Base-by-base conservation (phyloP, 2,113 vertebrate genomes). In the Riparia riparia region DNA sequence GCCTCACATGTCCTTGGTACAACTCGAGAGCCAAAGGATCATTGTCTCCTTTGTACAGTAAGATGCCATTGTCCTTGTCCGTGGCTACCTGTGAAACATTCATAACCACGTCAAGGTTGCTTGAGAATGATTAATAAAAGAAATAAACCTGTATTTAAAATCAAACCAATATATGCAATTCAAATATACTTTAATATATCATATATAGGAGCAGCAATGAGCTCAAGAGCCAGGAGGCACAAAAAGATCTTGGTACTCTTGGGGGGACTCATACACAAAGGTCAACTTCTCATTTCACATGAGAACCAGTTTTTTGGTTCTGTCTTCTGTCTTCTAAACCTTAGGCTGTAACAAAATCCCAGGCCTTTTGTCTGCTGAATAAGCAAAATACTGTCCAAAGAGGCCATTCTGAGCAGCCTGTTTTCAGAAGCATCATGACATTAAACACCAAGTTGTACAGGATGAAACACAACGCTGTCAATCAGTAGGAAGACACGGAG, bases 11-110 rank as follows among this genome's bases (percentile, higher is more conserved):
- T 49, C 99, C 99, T 96, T 99, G 99, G 97, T 99, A 99, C 74
- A 99, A 95, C 96, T 99, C 99, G 97, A 99, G 98, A 10, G 99
- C 99, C 97, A 99, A 95, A 4, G 99, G 99, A 95, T 99, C 99
- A 0, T 99, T 99, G 97, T 99, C 99, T 11, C 99, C 99, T 93
- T 99, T 99, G 94, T 99, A 99, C 45, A 99, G 91, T 44, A 99
- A 96, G 92, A 99, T 98, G 39, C 99, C 99, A 0, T 99, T 99
- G 98, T 99, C 99, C 97, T 99, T 99, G 96, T 99, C 99, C 0
- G 99, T 99, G 77, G 99, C 99, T 93, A 99, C 99, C 99, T 99
- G 90, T 56, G 74, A 92, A 91, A 96, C 50, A 93, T 71, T 32
- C 89, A 94, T 18, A 72, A 76, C 19, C 68, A 86, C 3, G 2